Evolutionary conservation across 2,113 vertebrate genomes (phyloP).

Genomic region (Potamarius usumacintae): DNA sequence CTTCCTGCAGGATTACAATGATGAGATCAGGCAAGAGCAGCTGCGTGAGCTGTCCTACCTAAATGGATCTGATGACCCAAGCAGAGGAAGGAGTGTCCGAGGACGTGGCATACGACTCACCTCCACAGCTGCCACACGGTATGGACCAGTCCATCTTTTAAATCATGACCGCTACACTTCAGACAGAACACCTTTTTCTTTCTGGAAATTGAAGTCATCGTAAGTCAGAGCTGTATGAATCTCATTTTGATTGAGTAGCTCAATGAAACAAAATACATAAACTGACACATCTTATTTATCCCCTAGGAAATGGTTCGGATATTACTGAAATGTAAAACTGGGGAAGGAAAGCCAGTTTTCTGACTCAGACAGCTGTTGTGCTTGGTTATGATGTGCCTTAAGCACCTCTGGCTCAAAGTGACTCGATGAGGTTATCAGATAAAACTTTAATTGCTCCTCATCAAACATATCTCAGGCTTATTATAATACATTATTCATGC

Average conservation of each 20-base stretch:
- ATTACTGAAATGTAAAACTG: neutral
- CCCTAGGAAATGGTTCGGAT: neutral
- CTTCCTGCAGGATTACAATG: constrained; percentile 90
- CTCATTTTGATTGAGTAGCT: neutral
- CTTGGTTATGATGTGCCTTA: constrained; percentile 31
- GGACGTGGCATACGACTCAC: constrained; percentile 82
- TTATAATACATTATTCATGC: constrained; percentile 49
- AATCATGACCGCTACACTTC: neutral
- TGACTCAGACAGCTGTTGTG: constrained; percentile 29
- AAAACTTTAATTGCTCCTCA: constrained; percentile 44
- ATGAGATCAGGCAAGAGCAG: constrained; percentile 98
- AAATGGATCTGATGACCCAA: constrained; percentile 92
- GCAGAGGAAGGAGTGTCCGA: constrained; percentile 80
- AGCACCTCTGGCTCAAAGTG: constrained; percentile 34
- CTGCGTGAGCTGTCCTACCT: constrained; percentile 92
- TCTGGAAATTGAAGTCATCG: neutral
- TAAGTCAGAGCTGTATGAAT: neutral
- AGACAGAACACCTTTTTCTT: neutral
- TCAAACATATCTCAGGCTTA: constrained; percentile 45
- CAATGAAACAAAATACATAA: neutral
- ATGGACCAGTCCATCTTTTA: constrained; percentile 15
- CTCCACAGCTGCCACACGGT: constrained; percentile 82
- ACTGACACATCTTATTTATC: neutral
- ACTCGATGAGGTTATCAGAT: constrained; percentile 50
- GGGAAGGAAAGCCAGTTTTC: constrained; percentile 14